Base-by-base conservation (phyloP, 2,113 vertebrate genomes). In the Chloroceryle aenea region DNA sequence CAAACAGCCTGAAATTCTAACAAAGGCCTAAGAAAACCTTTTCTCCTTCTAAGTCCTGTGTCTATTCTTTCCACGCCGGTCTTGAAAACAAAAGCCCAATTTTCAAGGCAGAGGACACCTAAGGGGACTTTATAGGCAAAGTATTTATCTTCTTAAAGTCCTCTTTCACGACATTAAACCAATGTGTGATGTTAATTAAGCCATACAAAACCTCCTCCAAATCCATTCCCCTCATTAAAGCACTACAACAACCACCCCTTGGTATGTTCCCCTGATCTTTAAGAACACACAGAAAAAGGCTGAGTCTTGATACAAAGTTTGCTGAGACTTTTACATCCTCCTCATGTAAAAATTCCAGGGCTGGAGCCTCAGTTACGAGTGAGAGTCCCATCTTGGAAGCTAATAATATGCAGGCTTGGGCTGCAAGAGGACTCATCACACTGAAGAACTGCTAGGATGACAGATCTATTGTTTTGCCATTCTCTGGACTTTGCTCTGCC, bases 51-150 rank as follows among this genome's bases (percentile, higher is more conserved):
- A 55, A 34, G 74, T 84, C 42, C 79, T 80, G 47, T 62, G 76
- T 19, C 80, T 79, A 58, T 20, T 95, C 85, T 90, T 85, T 88
- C 50, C 48, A 78, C 9, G 1, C 23, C 81, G 32, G 47, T 93
- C 55, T 64, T 84, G 75, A 77, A 94, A 96, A 93, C 78, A 91
- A 91, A 92, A 87, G n/a, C 21, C 26, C n/a, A 55, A 30, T 85
- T 74, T 91, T 72, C 78, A 83, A 85, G 59, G 71, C 87, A 90
- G 85, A 91, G 45, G 63, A 82, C 62, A 91, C 71, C 71, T 47
- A 63, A 40, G 27, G 71, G 29, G 32, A 73, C 38, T 87, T 91
- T 17, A 36, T 15, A 88, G 43, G 38, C 50, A 38, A 79, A 83
- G 45, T 56, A 82, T 88, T 93, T 93, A 66, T 94, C 71, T 87